Evolutionary conservation across 1,140 invertebrate genomes (phyloP), one percentile per base, ranked within the genome.

Genomic region (Adoxophyes honmai): DNA sequence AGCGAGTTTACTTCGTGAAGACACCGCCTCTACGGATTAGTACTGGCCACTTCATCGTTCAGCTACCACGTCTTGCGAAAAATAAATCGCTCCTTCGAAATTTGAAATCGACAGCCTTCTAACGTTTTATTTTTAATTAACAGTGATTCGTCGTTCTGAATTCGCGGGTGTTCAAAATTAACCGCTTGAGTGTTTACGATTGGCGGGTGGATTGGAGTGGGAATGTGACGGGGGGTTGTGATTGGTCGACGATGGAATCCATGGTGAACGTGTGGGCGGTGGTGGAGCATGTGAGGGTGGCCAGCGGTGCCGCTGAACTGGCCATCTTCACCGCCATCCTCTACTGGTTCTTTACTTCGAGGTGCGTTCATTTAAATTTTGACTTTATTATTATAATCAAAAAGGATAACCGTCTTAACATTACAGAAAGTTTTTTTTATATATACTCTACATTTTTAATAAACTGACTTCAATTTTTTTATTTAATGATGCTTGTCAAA

Each of bases 271-370:
- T 86, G 52, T 86, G 83, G 86, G 73, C 75, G 36, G 69, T 83
- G 64, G 79, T 86, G 70, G 79, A 86, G 63, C 74, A 83, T 11
- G 82, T 82, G 51, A 66, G 79, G 63, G 85, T 89, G 77, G 79
- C 83, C 62, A 85, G 80, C 62, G 82, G 83, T 2, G 78, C 84
- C 16, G 79, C 81, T 5, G 86, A 89, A 60, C 66, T 89, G 61
- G 78, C 83, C 63, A 87, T 89, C 64, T 88, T 89, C 79, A 85
- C 85, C 37, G 85, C 84, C 11, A 75, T 89, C 21, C 72, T 89
- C 51, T 89, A 88, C 74, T 89, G 88, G 88, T 89, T 89, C 75
- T 89, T 88, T 69, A 89, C 86, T n/a, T 87, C 86, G 21, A 89
- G 88, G 88, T 89, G 56, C 37, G 83, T 73, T 57, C 11, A 34